Conservation (phyloP, 2,113 vertebrate genomes). For the Ceuthmochares aereus region DNA sequence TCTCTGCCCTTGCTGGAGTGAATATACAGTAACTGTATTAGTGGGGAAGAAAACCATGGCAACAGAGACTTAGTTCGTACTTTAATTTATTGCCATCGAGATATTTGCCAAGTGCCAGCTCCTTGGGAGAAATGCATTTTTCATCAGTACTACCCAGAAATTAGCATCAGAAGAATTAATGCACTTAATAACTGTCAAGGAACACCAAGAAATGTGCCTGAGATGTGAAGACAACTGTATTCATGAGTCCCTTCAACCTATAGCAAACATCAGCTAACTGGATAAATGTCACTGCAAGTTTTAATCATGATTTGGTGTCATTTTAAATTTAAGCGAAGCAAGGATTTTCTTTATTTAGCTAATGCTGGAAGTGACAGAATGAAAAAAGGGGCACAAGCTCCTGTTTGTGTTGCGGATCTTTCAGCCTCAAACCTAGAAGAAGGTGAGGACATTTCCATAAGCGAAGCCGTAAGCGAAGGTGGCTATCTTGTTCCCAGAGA, state of each 20-base stretch:
- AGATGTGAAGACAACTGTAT: conserved; percentile 62
- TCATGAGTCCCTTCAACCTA: conserved; percentile 59
- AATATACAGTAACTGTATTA: neutral
- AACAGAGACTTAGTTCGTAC: conserved; percentile 33
- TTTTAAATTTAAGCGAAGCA: conserved; percentile 56
- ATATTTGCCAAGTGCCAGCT: conserved; percentile 36
- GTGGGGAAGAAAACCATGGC: conserved; percentile 49
- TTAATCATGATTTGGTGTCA: conserved; percentile 47
- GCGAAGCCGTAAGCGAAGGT: neutral
- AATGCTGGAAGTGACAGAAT: neutral
- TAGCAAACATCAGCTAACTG: conserved; percentile 51
- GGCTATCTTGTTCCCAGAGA: neutral
- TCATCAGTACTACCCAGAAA: conserved; percentile 63
- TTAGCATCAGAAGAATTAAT: conserved; percentile 72
- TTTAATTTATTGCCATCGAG: conserved; percentile 40
- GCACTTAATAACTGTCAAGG: conserved; percentile 66
- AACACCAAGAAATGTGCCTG: conserved; percentile 28
- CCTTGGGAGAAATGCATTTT: conserved; percentile 62
- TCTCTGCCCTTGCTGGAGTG: neutral
- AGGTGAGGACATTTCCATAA: neutral
- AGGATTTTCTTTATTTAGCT: conserved; percentile 51
- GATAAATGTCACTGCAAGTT: conserved; percentile 65
- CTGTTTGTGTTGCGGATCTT: conserved; percentile 29
- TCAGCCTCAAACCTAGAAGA: neutral
- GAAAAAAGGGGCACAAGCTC: conserved; percentile 48